These are phyloP conservation scores for Aptenodytes patagonicus DNA, from an alignment of 2,113 vertebrate species.

Conservation along the genomic window DNA sequence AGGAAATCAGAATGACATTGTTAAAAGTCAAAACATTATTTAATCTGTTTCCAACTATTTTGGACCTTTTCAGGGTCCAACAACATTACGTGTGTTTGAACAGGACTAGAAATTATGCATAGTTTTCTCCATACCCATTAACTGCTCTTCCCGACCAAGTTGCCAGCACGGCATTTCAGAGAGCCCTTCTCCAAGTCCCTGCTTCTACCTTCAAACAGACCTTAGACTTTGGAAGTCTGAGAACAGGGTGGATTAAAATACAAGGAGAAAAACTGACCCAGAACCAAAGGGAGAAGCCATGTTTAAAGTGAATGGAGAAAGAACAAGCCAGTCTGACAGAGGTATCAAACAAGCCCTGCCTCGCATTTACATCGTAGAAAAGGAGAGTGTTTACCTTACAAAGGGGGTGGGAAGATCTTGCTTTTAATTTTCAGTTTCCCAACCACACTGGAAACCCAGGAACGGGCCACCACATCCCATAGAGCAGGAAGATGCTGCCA, in stretches of 20 bases:
- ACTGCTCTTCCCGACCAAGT: not conserved
- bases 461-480: not conserved
- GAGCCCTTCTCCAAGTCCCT: not conserved
- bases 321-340: not conserved
- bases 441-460: not conserved
- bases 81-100: not conserved
- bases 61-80: not conserved
- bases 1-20: constrained; percentile 3
- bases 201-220: not conserved
- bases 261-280: not conserved
- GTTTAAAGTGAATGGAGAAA: not conserved
- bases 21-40: not conserved
- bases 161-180: not conserved
- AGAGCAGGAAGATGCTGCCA: constrained; percentile 67
- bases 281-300: not conserved
- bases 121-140: not conserved
- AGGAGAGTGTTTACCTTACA: not conserved
- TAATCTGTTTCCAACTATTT: not conserved
- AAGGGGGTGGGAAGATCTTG: not conserved
- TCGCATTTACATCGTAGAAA: not conserved
- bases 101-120: not conserved
- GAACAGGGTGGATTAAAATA: not conserved
- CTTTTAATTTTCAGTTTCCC: not conserved
- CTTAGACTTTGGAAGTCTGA: not conserved
- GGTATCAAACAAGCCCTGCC: not conserved